phyloP scores from a whole-genome alignment of 2,888 invertebrate genomes.

The Acronicta psi region DNA sequence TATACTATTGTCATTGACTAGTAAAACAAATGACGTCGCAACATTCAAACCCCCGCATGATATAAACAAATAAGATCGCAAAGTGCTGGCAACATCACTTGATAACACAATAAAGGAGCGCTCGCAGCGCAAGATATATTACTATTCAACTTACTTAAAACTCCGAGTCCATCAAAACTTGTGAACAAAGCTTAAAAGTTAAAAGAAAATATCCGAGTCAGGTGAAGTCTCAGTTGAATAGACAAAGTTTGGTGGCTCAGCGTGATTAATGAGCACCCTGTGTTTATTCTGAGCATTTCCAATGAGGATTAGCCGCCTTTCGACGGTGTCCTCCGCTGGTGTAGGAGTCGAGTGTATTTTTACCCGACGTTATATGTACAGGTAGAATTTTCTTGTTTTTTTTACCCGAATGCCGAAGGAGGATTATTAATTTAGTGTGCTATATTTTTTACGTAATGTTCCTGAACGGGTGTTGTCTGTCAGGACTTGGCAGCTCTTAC shows the following conservation, averaged over 20 bases:
- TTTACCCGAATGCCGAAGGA: no score
- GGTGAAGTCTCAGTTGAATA: constrained; percentile 84
- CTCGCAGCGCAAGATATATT: constrained; percentile 81
- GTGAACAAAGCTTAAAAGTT: constrained; percentile 88
- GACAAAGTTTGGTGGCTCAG: constrained; percentile 78
- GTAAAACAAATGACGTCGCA: constrained; percentile 15
- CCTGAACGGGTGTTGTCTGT: no score
- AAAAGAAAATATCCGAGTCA: constrained; percentile 88
- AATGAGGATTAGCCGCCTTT: constrained; percentile 78
- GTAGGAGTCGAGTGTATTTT: constrained; percentile 4
- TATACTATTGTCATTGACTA: background rate
- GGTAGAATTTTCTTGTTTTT: no score
- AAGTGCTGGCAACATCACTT: constrained; percentile 66
- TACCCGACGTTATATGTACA: no score
- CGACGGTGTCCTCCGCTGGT: constrained; percentile 47
- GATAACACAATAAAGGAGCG: constrained; percentile 73
- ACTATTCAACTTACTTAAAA: constrained; percentile 88
- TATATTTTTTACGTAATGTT: no score
- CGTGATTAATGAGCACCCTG: constrained; percentile 84
- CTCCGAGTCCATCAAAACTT: constrained; percentile 88
- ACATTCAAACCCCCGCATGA: constrained; percentile 23
- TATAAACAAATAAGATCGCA: constrained; percentile 52
- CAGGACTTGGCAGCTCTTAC: no score
- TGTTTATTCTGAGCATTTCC: constrained; percentile 80
- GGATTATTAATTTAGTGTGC: no score